phyloP scores from a whole-genome alignment of 2,113 vertebrate genomes.

The Poeciliopsis retropinna region DNA sequence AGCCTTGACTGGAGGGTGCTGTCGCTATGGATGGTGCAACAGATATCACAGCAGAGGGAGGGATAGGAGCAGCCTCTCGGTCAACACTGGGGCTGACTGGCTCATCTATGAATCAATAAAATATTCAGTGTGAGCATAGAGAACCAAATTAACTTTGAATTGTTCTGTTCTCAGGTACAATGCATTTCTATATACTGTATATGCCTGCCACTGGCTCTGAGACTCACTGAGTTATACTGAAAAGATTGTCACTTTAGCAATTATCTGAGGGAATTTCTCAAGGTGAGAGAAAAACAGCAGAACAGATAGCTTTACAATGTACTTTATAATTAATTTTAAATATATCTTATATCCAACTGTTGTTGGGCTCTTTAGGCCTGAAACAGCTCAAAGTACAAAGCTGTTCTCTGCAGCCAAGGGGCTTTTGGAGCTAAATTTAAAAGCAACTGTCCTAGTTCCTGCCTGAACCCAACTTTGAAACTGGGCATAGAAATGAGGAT shows the following conservation, averaged over 20 bases:
- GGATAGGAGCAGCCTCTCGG: conserved; percentile 88
- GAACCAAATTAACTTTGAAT: neutral
- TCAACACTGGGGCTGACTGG: conserved; percentile 95
- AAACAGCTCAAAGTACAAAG: conserved; percentile 68
- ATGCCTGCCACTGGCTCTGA: neutral
- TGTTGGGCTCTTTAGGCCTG: conserved; percentile 35
- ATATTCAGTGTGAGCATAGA: conserved; percentile 8
- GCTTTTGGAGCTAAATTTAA: conserved; percentile 80
- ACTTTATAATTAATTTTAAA: conserved; percentile 57
- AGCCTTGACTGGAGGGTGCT: conserved; percentile 84
- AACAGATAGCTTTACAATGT: conserved; percentile 31
- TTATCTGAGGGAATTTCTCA: neutral
- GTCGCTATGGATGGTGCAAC: conserved; percentile 82
- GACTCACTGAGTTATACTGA: neutral
- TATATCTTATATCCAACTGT: conserved; percentile 36
- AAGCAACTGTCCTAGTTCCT: conserved; percentile 77
- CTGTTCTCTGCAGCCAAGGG: conserved; percentile 71
- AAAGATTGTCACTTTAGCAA: neutral
- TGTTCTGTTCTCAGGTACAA: neutral
- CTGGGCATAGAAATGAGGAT: conserved; percentile 50
- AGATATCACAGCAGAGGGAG: conserved; percentile 94
- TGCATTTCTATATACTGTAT: neutral
- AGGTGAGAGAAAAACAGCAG: no score
- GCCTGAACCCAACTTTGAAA: conserved; percentile 66
- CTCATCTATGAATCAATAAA: conserved; percentile 83